Base-by-base conservation (phyloP, 2,888 invertebrate species). In the Cerceris ruficornis region DNA sequence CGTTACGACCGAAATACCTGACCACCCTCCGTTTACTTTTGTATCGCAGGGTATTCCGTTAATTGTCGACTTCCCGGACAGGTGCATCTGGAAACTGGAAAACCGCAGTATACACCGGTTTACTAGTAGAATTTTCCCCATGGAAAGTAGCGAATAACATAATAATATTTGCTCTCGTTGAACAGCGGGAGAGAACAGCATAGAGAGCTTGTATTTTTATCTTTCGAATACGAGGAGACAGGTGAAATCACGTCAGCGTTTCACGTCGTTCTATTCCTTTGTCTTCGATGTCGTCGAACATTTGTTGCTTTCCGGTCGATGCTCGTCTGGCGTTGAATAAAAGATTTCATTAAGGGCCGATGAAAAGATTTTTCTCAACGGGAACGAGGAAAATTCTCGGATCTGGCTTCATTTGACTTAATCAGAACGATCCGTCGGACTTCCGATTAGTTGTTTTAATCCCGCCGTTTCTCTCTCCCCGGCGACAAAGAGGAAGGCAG, bases 11-110 rank as follows among this genome's bases (percentile, higher is more conserved):
- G 39, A 58, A 69, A 73, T 39, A 55, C 50, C 42, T 14, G n/a
- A n/a, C 71, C 7, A 2, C 11, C 5, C 9, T 52, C 69, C 77
- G 69, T 80, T 80, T 82, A 77, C 72, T 72, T 72, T 69, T 55
- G 62, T 69, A 71, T 83, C 70, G 74, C 66, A 60, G 78, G 64
- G 66, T 64, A 46, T 78, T 68, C 59, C 61, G 75, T 78, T 83
- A 83, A 83, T 69, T 78, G 75, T 69, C 49, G 60, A 43, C 52
- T 57, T 54, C 61, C 65, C 58, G 67, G 28, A 4, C 70, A 73
- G 65, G 57, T 46, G 14, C 13, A 60, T 46, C 55, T 70, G 41
- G 62, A 69, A 60, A 75, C 73, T 75, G 83, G 81, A 77, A 78
- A 73, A 15, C 55, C 28, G 4, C 2, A 28, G 28, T 28, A 28